A percentile compares a stretch with the other conserved stretches of the same genome.
Evolutionary conservation across 1,140 invertebrate species (phyloP).

Genomic region (Drosophila nannoptera): DNA sequence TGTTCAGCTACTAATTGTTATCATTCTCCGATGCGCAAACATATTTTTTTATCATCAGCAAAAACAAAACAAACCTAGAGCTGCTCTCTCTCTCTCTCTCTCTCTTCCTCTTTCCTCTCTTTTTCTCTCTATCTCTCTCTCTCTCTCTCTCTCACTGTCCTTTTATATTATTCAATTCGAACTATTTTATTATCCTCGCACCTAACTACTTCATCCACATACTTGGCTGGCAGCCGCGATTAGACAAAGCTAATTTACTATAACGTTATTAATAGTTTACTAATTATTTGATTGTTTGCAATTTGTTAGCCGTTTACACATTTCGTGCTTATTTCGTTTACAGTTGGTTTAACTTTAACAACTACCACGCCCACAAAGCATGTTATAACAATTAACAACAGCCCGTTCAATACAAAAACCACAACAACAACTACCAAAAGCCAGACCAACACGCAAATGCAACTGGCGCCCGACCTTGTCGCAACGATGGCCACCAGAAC

Average conservation of each 20-base stretch:
- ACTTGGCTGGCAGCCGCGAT: not conserved
- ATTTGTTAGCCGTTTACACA: slow-evolving; percentile 61
- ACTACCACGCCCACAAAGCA: slow-evolving; percentile 73
- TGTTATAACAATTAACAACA: slow-evolving; percentile 76
- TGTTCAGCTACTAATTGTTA: slow-evolving; percentile 53
- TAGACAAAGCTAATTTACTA: not conserved
- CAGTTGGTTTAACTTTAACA: slow-evolving; percentile 71
- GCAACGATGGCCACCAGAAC: slow-evolving; percentile 40
- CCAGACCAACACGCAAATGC: slow-evolving; percentile 25
- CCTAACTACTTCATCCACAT: slow-evolving; percentile 5
- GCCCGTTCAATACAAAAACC: slow-evolving; percentile 49
- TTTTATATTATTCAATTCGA: not conserved
- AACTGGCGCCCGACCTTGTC: slow-evolving; percentile 44
- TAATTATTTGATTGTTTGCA: slow-evolving; percentile 33
- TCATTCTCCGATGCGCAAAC: slow-evolving; percentile 43
- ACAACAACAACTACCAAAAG: slow-evolving; percentile 31
- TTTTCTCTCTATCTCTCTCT: slow-evolving; percentile 4
- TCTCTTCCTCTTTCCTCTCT: not conserved
- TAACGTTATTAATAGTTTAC: slow-evolving; percentile 6
- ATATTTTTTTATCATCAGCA: slow-evolving; percentile 42
- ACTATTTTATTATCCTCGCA: slow-evolving; percentile 2
- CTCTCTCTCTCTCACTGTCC: slow-evolving; percentile 4
- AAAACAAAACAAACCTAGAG: slow-evolving; percentile 19
- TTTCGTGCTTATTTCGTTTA: slow-evolving; percentile 75
- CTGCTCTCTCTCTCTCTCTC: slow-evolving; percentile 13